Percentiles rank a stretch among this genome's conserved stretches.
Conservation (phyloP, 2,113 vertebrate species). For the Phalacrocorax brasilianus region DNA sequence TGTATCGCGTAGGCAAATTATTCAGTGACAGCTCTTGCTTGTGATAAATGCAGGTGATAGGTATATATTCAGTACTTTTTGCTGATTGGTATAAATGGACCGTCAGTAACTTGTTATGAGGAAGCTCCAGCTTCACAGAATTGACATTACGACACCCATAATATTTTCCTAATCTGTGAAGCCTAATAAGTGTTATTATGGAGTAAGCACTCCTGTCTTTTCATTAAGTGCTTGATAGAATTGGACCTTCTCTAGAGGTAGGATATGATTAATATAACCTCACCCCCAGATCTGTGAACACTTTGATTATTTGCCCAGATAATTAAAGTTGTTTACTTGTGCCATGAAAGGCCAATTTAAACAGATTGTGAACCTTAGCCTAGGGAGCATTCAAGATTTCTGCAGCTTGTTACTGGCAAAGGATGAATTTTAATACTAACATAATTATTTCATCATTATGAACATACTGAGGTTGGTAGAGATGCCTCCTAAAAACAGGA, state of each 20-base stretch:
- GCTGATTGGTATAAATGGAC: background rate
- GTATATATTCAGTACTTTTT: background rate
- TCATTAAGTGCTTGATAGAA: background rate
- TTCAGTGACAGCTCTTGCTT: background rate
- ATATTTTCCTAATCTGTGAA: conserved; percentile 37
- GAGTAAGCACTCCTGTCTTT: background rate
- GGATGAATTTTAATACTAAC: conserved; percentile 49
- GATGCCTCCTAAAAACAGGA: conserved; percentile 10
- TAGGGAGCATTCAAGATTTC: conserved; percentile 32
- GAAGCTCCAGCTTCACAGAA: background rate
- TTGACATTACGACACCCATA: background rate
- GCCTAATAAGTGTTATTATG: conserved; percentile 8
- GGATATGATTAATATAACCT: conserved; percentile 46
- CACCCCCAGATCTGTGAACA: background rate
- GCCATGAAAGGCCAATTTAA: conserved; percentile 49
- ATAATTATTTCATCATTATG: conserved; percentile 51
- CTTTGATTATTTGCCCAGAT: conserved; percentile 45
- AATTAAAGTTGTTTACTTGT: conserved; percentile 58
- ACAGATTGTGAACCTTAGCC: conserved; percentile 58
- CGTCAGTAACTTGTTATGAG: background rate
- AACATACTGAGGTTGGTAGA: background rate
- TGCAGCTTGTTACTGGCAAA: conserved; percentile 37
- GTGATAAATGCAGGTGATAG: background rate
- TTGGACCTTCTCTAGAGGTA: conserved; percentile 35
- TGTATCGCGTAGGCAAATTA: background rate